Conservation (phyloP, 2,888 invertebrate genomes). For the Orchestes rusci region DNA sequence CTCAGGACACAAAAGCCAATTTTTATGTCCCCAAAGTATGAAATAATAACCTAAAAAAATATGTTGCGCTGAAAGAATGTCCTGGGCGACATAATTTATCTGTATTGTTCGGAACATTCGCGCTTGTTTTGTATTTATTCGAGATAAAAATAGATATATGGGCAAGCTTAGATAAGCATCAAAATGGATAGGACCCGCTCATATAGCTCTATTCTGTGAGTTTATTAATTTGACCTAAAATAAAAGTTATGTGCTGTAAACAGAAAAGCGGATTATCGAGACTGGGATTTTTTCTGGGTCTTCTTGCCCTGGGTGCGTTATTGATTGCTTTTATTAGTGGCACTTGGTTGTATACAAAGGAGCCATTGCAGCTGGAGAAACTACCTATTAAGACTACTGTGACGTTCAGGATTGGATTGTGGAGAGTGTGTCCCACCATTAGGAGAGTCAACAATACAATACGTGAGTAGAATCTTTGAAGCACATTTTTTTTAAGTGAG, state of each 20-base stretch:
- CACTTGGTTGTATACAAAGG: slow-evolving; percentile 47
- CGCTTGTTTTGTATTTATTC: no score
- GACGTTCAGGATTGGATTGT: slow-evolving; percentile 47
- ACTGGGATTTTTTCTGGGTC: slow-evolving; percentile 45
- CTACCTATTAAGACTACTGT: slow-evolving; percentile 43
- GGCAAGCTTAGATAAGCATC: no score
- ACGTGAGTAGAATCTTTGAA: slow-evolving; percentile 42
- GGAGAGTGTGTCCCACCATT: slow-evolving; percentile 46
- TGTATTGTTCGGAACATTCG: no score
- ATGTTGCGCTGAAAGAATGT: no score
- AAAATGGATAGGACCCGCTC: slow-evolving; percentile 14
- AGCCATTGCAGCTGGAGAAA: slow-evolving; percentile 44
- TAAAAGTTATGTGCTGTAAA: slow-evolving; percentile 38
- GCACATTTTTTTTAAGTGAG: no score
- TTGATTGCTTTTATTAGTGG: slow-evolving; percentile 46
- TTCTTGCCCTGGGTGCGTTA: slow-evolving; percentile 43
- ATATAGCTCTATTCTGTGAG: no score
- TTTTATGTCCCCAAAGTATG: neutral
- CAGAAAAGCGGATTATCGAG: slow-evolving; percentile 42
- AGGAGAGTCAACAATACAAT: slow-evolving; percentile 43
- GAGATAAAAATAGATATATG: no score
- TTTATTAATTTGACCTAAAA: no score
- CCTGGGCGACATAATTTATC: no score
- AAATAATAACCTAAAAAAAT: neutral
- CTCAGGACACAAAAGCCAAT: slow-evolving; percentile 1